These are phyloP conservation scores for Neopelma chrysocephalum DNA, from an alignment of 2,797 vertebrate species.

Conservation along the genomic window DNA sequence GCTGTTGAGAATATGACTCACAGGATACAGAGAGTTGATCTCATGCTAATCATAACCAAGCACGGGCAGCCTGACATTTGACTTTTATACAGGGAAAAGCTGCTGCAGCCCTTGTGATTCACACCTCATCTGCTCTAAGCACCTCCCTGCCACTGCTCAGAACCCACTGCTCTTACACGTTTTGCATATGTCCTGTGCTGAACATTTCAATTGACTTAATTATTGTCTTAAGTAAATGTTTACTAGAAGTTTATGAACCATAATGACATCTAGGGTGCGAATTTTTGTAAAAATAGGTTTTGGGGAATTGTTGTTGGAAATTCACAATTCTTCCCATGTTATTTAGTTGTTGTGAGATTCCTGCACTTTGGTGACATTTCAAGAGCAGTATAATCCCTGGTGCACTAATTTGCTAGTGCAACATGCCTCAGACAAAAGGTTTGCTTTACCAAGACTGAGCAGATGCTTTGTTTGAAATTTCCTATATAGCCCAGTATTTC, in stretches of 20 bases:
- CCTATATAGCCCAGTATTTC: neutral
- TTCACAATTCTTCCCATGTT: neutral
- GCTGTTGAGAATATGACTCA: neutral
- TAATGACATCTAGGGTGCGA: neutral
- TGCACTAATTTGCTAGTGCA: neutral
- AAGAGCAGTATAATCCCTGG: neutral
- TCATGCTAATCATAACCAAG: neutral
- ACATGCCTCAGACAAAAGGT: neutral
- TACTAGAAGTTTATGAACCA: neutral
- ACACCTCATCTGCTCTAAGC: neutral
- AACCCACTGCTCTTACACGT: neutral
- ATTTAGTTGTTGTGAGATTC: neutral
- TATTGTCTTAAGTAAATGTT: neutral
- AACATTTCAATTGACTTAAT: neutral
- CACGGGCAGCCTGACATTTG: neutral
- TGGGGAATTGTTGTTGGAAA: neutral
- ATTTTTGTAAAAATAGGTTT: neutral
- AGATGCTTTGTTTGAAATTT: neutral
- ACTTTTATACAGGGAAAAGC: neutral
- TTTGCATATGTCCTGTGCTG: neutral
- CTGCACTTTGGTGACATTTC: neutral
- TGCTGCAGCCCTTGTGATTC: constrained; percentile 21
- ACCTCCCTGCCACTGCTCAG: neutral
- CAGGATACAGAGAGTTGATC: neutral
- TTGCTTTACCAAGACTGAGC: neutral